Evolutionary conservation across 2,113 vertebrate genomes (phyloP).

Genomic region (Nematolebias whitei): DNA sequence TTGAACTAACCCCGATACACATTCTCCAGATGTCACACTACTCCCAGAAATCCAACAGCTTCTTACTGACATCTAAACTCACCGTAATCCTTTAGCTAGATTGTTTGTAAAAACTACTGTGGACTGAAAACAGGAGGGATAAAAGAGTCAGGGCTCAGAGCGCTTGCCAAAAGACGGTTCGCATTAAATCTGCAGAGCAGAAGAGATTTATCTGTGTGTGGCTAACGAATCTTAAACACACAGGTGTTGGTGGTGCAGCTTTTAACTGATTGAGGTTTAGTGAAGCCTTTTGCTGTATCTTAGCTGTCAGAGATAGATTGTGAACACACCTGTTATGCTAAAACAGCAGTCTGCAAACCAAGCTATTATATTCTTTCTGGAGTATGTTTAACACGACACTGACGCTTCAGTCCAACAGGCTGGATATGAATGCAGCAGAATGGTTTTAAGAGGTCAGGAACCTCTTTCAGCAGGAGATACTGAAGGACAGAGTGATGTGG

Average conservation of each 20-base stretch:
- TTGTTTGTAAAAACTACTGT: conserved; percentile 2
- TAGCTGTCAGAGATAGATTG: not conserved
- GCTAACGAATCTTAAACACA: conserved; percentile 29
- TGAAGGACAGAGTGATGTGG: conserved; percentile 25
- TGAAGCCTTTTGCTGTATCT: conserved; percentile 2
- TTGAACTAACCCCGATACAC: conserved; percentile 25
- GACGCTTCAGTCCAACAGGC: conserved; percentile 23
- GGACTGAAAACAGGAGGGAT: conserved; percentile 17
- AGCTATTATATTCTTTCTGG: not conserved
- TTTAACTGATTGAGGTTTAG: not conserved
- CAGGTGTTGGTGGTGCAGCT: conserved; percentile 18
- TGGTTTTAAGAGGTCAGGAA: conserved; percentile 52
- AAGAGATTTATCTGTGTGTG: conserved; percentile 11
- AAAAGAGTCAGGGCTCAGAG: conserved; percentile 31
- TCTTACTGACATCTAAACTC: conserved; percentile 23
- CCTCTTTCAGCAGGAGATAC: conserved; percentile 60
- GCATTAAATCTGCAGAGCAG: conserved; percentile 25
- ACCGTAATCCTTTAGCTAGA: conserved; percentile 16
- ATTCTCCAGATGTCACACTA: conserved; percentile 7
- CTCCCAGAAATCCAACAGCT: not conserved
- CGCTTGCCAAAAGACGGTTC: not conserved
- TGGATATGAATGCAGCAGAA: conserved; percentile 30
- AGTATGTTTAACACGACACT: conserved; percentile 23
- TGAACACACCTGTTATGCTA: not conserved
- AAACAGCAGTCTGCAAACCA: conserved; percentile 5